A percentile compares a stretch with the other conserved stretches of the same genome.
Conservation (phyloP, 2,797 vertebrate genomes). For the Eleutherodactylus coqui region DNA sequence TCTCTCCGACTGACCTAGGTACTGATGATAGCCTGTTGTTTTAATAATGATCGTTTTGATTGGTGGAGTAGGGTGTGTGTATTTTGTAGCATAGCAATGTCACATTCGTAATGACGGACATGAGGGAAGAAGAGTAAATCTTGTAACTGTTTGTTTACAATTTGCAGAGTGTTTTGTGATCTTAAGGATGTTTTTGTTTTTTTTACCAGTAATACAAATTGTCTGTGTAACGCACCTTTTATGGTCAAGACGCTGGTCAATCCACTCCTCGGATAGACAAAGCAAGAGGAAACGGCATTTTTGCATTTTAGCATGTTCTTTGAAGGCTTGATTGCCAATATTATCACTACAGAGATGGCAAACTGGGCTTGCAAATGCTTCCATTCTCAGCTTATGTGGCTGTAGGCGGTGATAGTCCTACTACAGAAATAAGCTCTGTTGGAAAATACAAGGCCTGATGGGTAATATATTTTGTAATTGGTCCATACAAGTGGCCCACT, state of each 20-base stretch:
- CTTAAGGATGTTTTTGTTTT: slow-evolving; percentile 59
- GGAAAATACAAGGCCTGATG: background rate
- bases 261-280: slow-evolving; percentile 62
- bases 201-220: slow-evolving; percentile 60
- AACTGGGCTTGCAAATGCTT: background rate
- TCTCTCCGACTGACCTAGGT: slow-evolving; percentile 71
- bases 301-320: background rate
- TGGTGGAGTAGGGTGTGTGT: slow-evolving; percentile 71
- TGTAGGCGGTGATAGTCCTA: background rate
- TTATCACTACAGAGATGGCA: background rate
- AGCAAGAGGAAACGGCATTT: slow-evolving; percentile 31
- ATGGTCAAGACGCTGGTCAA: slow-evolving; percentile 60
- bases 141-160: slow-evolving; percentile 64
- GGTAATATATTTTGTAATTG: background rate
- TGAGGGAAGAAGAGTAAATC: slow-evolving; percentile 65
- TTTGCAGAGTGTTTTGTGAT: slow-evolving; percentile 26
- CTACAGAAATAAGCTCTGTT: background rate
- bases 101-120: slow-evolving; percentile 69
- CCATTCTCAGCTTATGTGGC: background rate
- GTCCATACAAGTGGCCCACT: background rate
- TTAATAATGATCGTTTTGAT: slow-evolving; percentile 64
- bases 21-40: slow-evolving; percentile 64
- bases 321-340: background rate
- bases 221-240: slow-evolving; percentile 66
- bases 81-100: slow-evolving; percentile 68